Evolutionary conservation across 2,888 invertebrate genomes (phyloP).

Genomic region (Glaucopsyche alexis): DNA sequence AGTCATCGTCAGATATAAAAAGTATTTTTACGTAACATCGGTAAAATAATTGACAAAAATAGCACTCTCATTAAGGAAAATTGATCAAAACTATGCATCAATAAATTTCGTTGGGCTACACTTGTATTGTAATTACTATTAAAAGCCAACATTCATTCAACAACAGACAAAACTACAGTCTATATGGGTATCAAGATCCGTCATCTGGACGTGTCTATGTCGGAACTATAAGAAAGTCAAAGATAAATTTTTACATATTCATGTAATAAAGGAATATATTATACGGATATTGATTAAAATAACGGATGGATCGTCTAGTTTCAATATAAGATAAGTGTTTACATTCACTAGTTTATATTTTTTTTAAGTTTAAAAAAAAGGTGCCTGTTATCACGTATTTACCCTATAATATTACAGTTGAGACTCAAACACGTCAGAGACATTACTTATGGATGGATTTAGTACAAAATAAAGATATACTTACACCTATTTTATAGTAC

Average conservation of each 20-base stretch:
- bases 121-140: not conserved
- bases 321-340: not conserved
- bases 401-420: not conserved
- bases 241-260: no score
- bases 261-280: no score
- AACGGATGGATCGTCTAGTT: no score
- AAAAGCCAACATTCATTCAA: constrained; percentile 23
- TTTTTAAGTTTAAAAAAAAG: not conserved
- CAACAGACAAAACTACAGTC: constrained; percentile 15
- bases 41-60: not conserved
- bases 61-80: not conserved
- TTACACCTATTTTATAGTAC: constrained; percentile 19
- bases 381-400: not conserved
- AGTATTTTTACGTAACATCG: not conserved
- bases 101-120: not conserved
- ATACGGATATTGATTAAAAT: no score
- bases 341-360: not conserved
- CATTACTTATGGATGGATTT: constrained; percentile 10
- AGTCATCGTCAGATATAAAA: not conserved
- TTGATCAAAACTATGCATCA: constrained; percentile 16
- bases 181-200: not conserved
- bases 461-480: constrained; percentile 22
- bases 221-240: no score
- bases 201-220: no score
- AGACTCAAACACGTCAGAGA: constrained; percentile 3